Base-by-base conservation (phyloP, 1,140 invertebrate genomes). In the Zelostemma sp. region DNA sequence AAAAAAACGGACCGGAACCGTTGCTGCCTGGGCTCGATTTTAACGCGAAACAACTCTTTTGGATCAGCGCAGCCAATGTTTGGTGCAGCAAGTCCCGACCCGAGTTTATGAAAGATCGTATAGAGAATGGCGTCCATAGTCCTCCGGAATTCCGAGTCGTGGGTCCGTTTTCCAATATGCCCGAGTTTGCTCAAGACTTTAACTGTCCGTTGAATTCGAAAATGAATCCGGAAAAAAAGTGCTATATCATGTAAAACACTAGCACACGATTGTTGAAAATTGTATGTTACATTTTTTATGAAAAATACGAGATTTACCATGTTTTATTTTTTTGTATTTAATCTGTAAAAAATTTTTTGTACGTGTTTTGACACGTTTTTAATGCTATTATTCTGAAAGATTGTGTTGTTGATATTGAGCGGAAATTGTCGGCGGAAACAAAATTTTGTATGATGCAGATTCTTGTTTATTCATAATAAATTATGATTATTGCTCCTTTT, bases 221-320 rank as follows among this genome's bases (percentile, higher is more conserved):
- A 19, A 97, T 98, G 95, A 98, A 98, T 83, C 95, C 96, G 0
- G 74, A 80, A 11, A 88, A 94, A 0, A 98, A 97, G 80, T 99
- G 97, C 85, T 87, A 88, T 77, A 90, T 94, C 9, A 93, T 92
- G 92, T 94, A 91, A 86, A 58, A 8, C 3, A 4, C 8, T 28
- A 8, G 25, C 25, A 28, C 3, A 4, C 25, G 25, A 28, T 8
- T 28, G n/a, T n/a, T n/a, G n/a, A n/a, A n/a, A n/a, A 28, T 28
- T 28, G 3, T 28, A 28, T 28, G 8, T n/a, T n/a, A n/a, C n/a
- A n/a, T n/a, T n/a, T n/a, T n/a, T n/a, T n/a, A n/a, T n/a, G n/a
- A 28, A 28, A 28, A 28, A 28, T 28, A 28, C 25, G 25, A 28
- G n/a, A n/a, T n/a, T n/a, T n/a, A n/a, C n/a, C n/a, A n/a, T n/a